These are phyloP conservation scores for Bombus difficillimus DNA, from an alignment of 1,140 invertebrate species.

Conservation along the genomic window DNA sequence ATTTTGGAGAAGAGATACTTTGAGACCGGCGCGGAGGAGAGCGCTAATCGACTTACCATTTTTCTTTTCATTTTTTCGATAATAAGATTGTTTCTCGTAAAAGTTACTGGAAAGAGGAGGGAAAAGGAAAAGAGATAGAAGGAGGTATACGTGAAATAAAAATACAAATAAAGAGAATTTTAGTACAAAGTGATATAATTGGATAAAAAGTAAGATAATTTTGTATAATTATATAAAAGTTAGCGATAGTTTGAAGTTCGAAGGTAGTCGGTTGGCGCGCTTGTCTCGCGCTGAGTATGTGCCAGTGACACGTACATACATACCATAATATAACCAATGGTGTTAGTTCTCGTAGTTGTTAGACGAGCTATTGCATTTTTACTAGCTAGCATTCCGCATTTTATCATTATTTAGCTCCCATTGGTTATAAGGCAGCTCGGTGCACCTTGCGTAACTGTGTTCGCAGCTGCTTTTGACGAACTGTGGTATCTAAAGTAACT, in stretches of 20 bases:
- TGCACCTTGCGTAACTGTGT: constrained; percentile 56
- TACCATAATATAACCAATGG: constrained; percentile 76
- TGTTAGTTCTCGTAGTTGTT: constrained; percentile 80
- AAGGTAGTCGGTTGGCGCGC: constrained; percentile 38
- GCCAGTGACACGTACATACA: constrained; percentile 76
- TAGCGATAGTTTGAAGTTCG: not conserved
- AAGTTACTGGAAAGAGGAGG: not conserved
- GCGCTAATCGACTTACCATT: constrained; percentile 28
- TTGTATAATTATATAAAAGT: not conserved
- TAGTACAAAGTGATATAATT: no score
- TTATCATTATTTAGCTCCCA: constrained; percentile 79
- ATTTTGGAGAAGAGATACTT: constrained; percentile 77
- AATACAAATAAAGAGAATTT: no score
- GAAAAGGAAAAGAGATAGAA: not conserved
- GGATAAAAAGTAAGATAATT: no score
- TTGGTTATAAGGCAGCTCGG: constrained; percentile 75
- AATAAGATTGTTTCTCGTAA: not conserved
- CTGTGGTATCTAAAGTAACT: constrained; percentile 19
- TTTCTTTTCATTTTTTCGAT: not conserved
- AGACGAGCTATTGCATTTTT: constrained; percentile 82
- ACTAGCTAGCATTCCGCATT: constrained; percentile 81
- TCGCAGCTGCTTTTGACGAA: constrained; percentile 52
- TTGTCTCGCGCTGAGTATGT: constrained; percentile 70
- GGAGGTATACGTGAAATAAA: not conserved
- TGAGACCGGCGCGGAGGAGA: constrained; percentile 58